Evolutionary conservation across 2,888 invertebrate species (phyloP).

Genomic region (Steromphala cineraria): DNA sequence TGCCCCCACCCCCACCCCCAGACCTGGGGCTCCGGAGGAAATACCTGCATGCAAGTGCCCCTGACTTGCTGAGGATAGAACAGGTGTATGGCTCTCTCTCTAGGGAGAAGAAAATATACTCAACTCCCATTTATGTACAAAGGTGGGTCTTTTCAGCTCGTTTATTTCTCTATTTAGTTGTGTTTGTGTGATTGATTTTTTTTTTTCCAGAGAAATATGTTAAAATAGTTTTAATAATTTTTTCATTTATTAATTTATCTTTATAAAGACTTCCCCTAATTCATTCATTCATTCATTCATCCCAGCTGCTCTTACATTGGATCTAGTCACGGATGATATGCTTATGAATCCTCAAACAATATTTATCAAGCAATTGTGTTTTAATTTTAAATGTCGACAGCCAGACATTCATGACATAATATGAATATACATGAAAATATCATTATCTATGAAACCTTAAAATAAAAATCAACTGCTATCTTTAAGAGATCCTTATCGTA

Average conservation of each 20-base stretch:
- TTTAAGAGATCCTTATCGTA: too few species aligned
- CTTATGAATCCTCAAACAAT: too few species aligned
- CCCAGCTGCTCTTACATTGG: background rate
- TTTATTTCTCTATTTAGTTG: background rate
- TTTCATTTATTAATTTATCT: background rate
- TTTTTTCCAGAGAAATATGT: background rate
- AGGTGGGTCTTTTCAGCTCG: background rate
- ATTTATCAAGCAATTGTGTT: too few species aligned
- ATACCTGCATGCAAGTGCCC: slow-evolving; percentile 48
- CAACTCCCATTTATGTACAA: background rate
- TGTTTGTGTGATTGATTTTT: background rate
- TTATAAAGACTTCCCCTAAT: background rate
- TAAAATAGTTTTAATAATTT: background rate
- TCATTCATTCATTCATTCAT: background rate
- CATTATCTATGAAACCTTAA: too few species aligned
- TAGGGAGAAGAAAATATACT: slow-evolving; percentile 10
- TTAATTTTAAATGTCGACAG: too few species aligned
- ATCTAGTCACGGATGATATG: background rate
- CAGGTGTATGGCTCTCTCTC: slow-evolving; percentile 60
- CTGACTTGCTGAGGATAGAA: slow-evolving; percentile 60
- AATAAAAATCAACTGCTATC: too few species aligned
- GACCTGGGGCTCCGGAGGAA: background rate
- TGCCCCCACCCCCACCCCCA: slow-evolving; percentile 30
- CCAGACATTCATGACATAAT: too few species aligned
- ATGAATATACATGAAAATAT: too few species aligned